Conservation (phyloP, 1,140 invertebrate genomes). For the Rhyacophila brunnea region DNA sequence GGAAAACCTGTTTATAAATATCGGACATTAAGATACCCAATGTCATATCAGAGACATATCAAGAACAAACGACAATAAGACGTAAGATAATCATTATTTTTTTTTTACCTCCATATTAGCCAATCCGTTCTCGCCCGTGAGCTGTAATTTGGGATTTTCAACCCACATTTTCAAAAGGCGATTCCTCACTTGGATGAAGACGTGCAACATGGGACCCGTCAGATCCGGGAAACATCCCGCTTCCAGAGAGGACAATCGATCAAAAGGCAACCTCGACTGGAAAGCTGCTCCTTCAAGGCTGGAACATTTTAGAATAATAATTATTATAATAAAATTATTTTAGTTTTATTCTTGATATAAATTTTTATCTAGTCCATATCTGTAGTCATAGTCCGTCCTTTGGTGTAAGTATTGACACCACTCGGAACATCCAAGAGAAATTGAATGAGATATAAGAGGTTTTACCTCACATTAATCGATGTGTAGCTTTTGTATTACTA, state of each 20-base stretch:
- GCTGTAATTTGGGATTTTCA: slow-evolving; percentile 91
- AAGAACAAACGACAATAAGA: no score
- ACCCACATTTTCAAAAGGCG: slow-evolving; percentile 95
- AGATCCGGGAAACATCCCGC: slow-evolving; percentile 92
- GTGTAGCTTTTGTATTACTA: no score
- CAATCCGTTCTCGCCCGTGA: slow-evolving; percentile 80
- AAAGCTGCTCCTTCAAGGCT: slow-evolving; percentile 90
- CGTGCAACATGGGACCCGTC: slow-evolving; percentile 77
- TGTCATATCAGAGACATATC: no score
- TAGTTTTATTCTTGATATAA: background rate
- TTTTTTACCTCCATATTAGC: slow-evolving; percentile 74
- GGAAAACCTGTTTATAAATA: no score
- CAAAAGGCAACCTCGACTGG: slow-evolving; percentile 89
- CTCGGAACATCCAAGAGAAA: background rate
- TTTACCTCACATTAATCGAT: background rate
- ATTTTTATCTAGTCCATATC: background rate
- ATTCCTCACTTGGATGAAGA: slow-evolving; percentile 92
- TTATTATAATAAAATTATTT: slow-evolving; percentile 1
- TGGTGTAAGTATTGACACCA: no score
- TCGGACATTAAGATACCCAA: no score
- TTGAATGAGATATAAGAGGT: background rate
- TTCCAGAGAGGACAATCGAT: slow-evolving; percentile 93
- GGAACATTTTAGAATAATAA: slow-evolving; percentile 44
- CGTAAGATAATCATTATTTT: no score
- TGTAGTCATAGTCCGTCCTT: background rate